A percentile compares a stretch with the other conserved stretches of the same genome.
Evolutionary conservation across 2,113 vertebrate species (phyloP).

Genomic region (Dicaeum eximium): DNA sequence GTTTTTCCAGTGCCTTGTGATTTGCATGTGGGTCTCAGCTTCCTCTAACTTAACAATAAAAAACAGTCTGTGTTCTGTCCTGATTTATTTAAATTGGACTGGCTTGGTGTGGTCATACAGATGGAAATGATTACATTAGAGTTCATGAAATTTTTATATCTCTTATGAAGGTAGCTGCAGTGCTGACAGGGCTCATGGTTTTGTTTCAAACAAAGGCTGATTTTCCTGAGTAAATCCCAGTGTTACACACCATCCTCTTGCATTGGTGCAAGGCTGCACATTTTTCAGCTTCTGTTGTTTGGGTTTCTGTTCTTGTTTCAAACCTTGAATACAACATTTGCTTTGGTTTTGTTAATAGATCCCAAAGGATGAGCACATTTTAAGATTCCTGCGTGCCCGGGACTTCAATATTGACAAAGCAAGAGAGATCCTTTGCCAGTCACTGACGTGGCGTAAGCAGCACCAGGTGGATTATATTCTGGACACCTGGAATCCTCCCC

Average conservation of each 20-base stretch:
- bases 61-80: background rate
- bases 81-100: background rate
- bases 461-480: constrained; percentile 94
- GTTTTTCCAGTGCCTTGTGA: background rate
- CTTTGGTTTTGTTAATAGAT: constrained; percentile 70
- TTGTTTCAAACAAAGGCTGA: background rate
- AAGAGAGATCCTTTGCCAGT: constrained; percentile 90
- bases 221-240: background rate
- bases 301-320: background rate
- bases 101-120: background rate
- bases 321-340: background rate
- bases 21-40: background rate
- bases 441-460: constrained; percentile 92
- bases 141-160: background rate
- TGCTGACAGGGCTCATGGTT: background rate
- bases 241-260: background rate
- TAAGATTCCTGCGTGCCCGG: constrained; percentile 89
- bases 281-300: background rate
- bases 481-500: constrained; percentile 87
- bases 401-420: constrained; percentile 95
- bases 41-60: background rate
- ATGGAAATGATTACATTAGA: background rate
- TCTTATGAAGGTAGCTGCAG: background rate
- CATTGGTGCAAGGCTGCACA: background rate
- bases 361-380: constrained; percentile 94